Evolutionary conservation across 1,140 invertebrate species (phyloP).

Genomic region (Tenebrio molitor): DNA sequence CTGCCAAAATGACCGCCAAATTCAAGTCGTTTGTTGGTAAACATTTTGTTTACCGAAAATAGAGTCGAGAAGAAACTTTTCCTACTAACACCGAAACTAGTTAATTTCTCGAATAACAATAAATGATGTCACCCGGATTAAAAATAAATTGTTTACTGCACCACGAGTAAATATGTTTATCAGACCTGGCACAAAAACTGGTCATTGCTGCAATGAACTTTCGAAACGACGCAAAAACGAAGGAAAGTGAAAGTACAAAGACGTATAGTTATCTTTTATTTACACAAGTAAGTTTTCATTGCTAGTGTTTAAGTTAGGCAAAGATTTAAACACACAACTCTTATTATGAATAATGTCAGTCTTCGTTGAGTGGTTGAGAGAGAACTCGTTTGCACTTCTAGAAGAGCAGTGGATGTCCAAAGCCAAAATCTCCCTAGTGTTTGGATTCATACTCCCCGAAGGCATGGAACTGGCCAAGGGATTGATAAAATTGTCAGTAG

Average conservation of each 20-base stretch:
- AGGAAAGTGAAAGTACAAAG: not conserved
- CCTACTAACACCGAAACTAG: too few species aligned
- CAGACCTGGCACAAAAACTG: too few species aligned
- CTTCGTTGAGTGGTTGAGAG: conserved; percentile 54
- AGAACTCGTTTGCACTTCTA: conserved; percentile 52
- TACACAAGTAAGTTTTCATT: conserved; percentile 72
- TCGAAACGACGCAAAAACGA: too few species aligned
- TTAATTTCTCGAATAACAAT: not conserved
- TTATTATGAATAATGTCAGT: conserved; percentile 57
- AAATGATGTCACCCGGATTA: too few species aligned
- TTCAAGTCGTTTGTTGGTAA: too few species aligned
- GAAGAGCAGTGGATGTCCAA: conserved; percentile 67
- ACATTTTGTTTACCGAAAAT: too few species aligned
- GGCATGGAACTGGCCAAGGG: conserved; percentile 30
- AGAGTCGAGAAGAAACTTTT: too few species aligned
- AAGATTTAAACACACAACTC: conserved; percentile 69
- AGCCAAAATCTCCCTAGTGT: conserved; percentile 69
- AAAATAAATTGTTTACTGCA: too few species aligned
- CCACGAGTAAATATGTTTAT: too few species aligned
- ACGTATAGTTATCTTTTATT: conserved; percentile 43
- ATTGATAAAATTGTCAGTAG: conserved; percentile 42
- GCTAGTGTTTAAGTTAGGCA: conserved; percentile 77
- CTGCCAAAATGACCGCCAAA: too few species aligned
- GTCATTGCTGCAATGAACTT: too few species aligned
- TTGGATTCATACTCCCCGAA: conserved; percentile 48